Evolutionary conservation across 2,797 vertebrate species (phyloP).

Genomic region (Parambassis ranga): DNA sequence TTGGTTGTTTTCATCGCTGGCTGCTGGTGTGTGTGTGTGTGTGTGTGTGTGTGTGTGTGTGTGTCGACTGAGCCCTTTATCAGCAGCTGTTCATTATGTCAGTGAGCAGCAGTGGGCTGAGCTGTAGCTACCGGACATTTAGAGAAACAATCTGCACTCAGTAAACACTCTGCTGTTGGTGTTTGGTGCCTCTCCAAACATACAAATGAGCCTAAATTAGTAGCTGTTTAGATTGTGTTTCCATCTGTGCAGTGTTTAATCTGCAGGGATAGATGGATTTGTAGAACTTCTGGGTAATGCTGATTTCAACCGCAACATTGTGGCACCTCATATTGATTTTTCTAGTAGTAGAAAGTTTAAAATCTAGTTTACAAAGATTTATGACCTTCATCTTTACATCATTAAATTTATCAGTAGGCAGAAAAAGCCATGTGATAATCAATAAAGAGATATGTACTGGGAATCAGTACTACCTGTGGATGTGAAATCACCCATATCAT

Average conservation of each 20-base stretch:
- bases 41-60: slow-evolving; percentile 2
- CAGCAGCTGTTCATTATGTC: slow-evolving; percentile 50
- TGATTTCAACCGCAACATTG: neutral
- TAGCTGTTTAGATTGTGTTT: neutral
- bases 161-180: slow-evolving; percentile 31
- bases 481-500: no score
- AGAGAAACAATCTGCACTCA: slow-evolving; percentile 38
- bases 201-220: slow-evolving; percentile 23
- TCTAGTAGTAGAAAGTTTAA: no score
- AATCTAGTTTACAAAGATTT: no score
- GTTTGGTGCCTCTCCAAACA: slow-evolving; percentile 37
- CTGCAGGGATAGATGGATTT: neutral
- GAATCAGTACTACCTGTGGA: no score
- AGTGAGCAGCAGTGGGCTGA: slow-evolving; percentile 14
- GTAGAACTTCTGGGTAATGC: neutral
- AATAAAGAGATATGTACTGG: no score
- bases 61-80: slow-evolving; percentile 30
- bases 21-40: no score
- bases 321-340: neutral
- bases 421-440: no score
- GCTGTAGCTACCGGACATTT: slow-evolving; percentile 25
- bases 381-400: no score
- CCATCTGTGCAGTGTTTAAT: slow-evolving; percentile 20
- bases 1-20: slow-evolving; percentile 1
- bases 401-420: no score